Base-by-base conservation (phyloP, 2,797 vertebrate species). In the Muraenolepis orangiensis region DNA sequence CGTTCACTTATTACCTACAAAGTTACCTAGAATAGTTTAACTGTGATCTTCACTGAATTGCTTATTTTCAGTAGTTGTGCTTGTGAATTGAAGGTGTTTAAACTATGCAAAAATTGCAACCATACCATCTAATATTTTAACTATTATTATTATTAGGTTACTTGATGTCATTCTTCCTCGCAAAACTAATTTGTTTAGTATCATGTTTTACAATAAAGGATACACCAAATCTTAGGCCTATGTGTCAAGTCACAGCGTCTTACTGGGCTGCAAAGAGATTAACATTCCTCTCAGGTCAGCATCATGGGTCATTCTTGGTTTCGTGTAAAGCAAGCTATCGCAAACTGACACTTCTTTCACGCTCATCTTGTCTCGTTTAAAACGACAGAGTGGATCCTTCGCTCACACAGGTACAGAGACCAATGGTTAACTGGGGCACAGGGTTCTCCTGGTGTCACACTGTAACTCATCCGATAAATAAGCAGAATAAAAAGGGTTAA, bases 181-280 rank as follows among this genome's bases (percentile, higher is more conserved):
- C 57, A 64, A 57, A 23, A 23, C 51, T 57, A 2, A 86, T 79
- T 81, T 72, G 77, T 88, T 88, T 84, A 66, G 77, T 81, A 71
- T 40, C 81, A 70, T 77, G 73, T 87, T 87, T 87, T 82, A 82
- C 84, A 93, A 92, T 93, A 90, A 93, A 94, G 88, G 71, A 66
- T 0, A 16, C 83, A 77, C 72, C 0, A 0, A 75, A 57, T n/a
- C 8, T 18, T 57, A 26, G 23, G 51, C 51, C 51, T 57, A 10
- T 57, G 20, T 20, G 1, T 64, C 23, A 7, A 64, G 12, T 64
- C 23, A 26, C 7, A 64, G 23, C 11, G 10, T 23, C 57, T 64
- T 2, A 66, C 10, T 5, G 42, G 13, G 61, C 4, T 67, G 66
- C n/a, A 64, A 64, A 23, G 88, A 61, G 75, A 78, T 66, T 61